These are phyloP conservation scores for Drosophila tripunctata DNA, from an alignment of 2,888 invertebrate genomes.

Conservation along the genomic window DNA sequence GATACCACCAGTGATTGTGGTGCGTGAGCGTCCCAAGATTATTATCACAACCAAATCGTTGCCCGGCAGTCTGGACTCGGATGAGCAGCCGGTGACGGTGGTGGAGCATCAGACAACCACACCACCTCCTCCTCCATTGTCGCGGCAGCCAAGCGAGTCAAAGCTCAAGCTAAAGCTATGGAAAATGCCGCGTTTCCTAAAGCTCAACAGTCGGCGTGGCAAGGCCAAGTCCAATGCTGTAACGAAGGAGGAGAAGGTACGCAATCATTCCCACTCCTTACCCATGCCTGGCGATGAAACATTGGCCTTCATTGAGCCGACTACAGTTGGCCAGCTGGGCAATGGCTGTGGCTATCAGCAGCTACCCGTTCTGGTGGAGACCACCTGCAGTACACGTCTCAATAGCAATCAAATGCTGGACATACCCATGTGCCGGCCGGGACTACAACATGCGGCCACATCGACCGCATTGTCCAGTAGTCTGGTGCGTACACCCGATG, in stretches of 20 bases:
- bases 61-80: constrained; percentile 92
- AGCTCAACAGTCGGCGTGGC: constrained; percentile 67
- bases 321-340: constrained; percentile 5
- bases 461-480: constrained; percentile 64
- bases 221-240: constrained; percentile 48
- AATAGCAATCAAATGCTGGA: constrained; percentile 76
- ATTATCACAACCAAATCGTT: constrained; percentile 89
- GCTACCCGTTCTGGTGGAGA: constrained; percentile 88
- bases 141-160: constrained; percentile 62
- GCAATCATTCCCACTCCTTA: constrained; percentile 8
- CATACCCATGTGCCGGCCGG: constrained; percentile 83
- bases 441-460: constrained; percentile 73
- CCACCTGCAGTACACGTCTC: constrained; percentile 81
- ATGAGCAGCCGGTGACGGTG: constrained; percentile 85
- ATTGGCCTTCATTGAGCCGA: constrained; percentile 74
- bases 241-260: constrained; percentile 43
- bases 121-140: constrained; percentile 58
- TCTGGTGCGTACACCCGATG: constrained; percentile 61
- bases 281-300: constrained; percentile 65
- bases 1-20: constrained; percentile 74
- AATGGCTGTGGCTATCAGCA: constrained; percentile 86
- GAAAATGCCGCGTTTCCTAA: constrained; percentile 89
- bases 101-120: constrained; percentile 21
- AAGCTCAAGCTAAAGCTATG: constrained; percentile 86
- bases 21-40: constrained; percentile 84